phyloP scores from a whole-genome alignment of 1,140 invertebrate genomes.

The Euura saliciscinereae region DNA sequence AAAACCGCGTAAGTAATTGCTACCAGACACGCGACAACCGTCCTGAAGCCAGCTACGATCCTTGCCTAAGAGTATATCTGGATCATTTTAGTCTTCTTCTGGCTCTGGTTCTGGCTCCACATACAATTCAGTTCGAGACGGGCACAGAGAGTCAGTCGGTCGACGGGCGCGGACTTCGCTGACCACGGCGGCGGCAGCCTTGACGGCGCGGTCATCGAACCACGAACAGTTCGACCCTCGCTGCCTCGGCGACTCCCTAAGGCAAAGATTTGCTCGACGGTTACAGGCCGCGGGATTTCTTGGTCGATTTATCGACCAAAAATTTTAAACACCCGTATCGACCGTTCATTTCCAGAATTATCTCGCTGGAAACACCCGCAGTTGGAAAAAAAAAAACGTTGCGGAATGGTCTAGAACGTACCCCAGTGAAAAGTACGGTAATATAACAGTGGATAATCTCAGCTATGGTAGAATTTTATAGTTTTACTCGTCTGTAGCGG shows the following conservation, averaged over 20 bases:
- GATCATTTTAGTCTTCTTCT: neutral
- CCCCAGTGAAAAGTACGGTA: neutral
- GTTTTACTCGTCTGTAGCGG: neutral
- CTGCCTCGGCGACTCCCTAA: conserved; percentile 3
- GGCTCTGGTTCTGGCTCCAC: neutral
- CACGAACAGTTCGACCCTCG: conserved; percentile 1
- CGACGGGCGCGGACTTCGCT: neutral
- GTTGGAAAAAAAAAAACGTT: too few species aligned
- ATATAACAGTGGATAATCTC: neutral
- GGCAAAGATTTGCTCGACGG: neutral
- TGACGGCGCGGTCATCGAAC: conserved; percentile 3
- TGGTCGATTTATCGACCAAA: too few species aligned
- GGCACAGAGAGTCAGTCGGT: conserved; percentile 5
- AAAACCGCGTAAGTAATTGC: neutral
- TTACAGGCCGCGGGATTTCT: neutral
- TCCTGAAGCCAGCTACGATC: too few species aligned
- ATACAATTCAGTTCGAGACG: neutral
- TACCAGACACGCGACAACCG: neutral
- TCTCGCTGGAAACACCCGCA: too few species aligned
- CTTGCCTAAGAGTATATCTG: too few species aligned
- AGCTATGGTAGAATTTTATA: neutral
- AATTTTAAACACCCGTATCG: too few species aligned
- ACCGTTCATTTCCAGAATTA: too few species aligned
- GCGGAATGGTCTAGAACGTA: too few species aligned
- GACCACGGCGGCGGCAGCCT: conserved; percentile 1